Base-by-base conservation (phyloP, 2,797 vertebrate genomes). In the Momotus momota region DNA sequence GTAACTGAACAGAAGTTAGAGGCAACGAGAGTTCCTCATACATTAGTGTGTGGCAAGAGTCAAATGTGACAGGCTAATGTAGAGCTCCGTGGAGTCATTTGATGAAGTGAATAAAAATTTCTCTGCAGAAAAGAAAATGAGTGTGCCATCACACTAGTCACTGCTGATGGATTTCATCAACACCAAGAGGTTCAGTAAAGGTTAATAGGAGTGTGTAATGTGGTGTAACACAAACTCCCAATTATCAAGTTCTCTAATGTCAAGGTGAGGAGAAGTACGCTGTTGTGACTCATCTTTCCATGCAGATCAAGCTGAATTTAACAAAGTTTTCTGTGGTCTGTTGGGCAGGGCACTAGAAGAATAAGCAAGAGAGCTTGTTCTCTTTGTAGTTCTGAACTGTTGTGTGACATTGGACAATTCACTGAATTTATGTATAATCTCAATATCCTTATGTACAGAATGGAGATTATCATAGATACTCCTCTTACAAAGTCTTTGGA, bases 191-290 rank as follows among this genome's bases (percentile, higher is more conserved):
- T 75, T 83, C 91, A 91, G 75, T 35, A 91, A 94, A 97, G 94
- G 96, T 96, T 96, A 95, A 96, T 95, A 86, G 82, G 87, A 94
- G 82, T 93, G 96, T 95, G 94, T 91, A 96, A 96, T 95, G 96
- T 94, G 91, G 84, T 96, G 87, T 95, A 94, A 97, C 94, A 84
- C 77, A 91, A 96, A 95, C 87, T 86, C 38, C 75, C 73, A 94
- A 86, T 95, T 94, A 94, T 72, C 8, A 15, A 79, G 84, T 41
- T 83, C 54, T 89, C 62, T 62, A 54, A 71, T 69, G 86, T 92
- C 91, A 96, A 95, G 95, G 93, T 96, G 87, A 93, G 69, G 48
- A 94, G 69, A 78, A 83, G 35, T 38, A 46, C 26, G 58, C 62
- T 29, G 1, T 58, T 89, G 60, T 87, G 81, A 77, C 69, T 93